These are phyloP conservation scores for Eptatretus burgeri DNA, from an alignment of 2,113 vertebrate genomes.

Conservation along the genomic window DNA sequence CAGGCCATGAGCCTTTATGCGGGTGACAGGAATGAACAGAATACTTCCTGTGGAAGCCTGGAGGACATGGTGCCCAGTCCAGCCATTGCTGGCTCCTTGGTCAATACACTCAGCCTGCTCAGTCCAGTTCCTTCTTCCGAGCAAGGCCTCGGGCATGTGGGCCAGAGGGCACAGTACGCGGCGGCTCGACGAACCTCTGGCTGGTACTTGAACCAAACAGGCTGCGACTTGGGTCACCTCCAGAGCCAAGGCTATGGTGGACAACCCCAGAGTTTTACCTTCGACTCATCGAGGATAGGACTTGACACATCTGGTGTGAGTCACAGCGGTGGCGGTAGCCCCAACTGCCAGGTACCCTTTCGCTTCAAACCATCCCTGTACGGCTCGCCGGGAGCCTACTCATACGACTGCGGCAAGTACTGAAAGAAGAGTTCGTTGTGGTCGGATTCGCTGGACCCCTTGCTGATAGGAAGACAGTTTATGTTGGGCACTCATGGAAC, in stretches of 20 bases:
- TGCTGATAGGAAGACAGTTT: no score
- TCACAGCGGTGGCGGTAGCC: background rate
- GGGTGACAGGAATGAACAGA: constrained; percentile 23
- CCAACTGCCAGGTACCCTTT: background rate
- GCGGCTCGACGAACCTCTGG: background rate
- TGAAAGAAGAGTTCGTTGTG: background rate
- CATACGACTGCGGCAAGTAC: constrained; percentile 6
- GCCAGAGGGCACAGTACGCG: background rate
- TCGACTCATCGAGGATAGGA: background rate
- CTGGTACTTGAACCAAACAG: background rate
- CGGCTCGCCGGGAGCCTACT: constrained; percentile 2
- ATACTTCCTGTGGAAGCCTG: constrained; percentile 13
- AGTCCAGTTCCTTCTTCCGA: background rate
- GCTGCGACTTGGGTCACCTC: background rate
- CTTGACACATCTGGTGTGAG: background rate
- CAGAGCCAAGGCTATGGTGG: background rate
- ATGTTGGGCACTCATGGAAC: no score
- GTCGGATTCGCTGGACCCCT: background rate
- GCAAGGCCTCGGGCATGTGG: background rate
- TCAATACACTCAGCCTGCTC: background rate
- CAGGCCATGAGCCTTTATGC: constrained; percentile 35
- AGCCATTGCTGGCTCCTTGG: background rate
- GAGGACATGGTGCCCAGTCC: background rate
- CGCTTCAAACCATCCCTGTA: constrained; percentile 1
- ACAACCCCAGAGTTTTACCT: background rate